Base-by-base conservation (phyloP, 2,888 invertebrate genomes). In the Drosophila falleni region DNA sequence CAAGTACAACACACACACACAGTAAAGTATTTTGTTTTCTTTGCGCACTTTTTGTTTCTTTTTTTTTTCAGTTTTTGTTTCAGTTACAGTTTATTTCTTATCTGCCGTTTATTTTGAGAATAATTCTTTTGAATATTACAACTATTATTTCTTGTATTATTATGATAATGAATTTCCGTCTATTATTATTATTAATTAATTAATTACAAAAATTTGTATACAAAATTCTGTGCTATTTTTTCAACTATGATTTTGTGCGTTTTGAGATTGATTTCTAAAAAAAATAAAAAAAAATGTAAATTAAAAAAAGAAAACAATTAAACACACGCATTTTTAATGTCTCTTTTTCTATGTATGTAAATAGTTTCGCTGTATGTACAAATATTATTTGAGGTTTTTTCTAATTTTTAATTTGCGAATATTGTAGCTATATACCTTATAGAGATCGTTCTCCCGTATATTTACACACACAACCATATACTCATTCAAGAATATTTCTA, bases 231-330 rank as follows among this genome's bases (percentile, higher is more conserved):
- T 85, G 82, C 82, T 81, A 73, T 77, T 69, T 59, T 80, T 62
- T 78, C 67, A 35, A 35, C 81, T 89, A 84, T 85, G 61, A 89
- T 89, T 87, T 89, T 84, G 73, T 83, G 81, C 85, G 84, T 87
- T 84, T 69, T 81, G 75, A 83, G 80, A 84, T 84, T 86, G 80
- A 88, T 88, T 88, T 88, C 71, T 67, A 74, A 61, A 81, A 76
- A 77, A 56, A 65, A 66, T 55, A 72, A 42, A 56, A 61, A 73
- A 54, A 84, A 73, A 76, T 87, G 85, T 89, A 85, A 70, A 80
- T 80, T 77, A 16, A 55, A 55, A 75, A 54, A 37, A 41, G 44
- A 61, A 61, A 44, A 59, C 50, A 68, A 59, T 44, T 61, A 68
- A 80, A 63, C 47, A 66, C 50, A 63, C 58, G 87, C 88, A 74